A percentile compares a stretch with the other conserved stretches of the same genome.
Evolutionary conservation across 2,797 vertebrate genomes (phyloP).

Genomic region (Apogon talboti): DNA sequence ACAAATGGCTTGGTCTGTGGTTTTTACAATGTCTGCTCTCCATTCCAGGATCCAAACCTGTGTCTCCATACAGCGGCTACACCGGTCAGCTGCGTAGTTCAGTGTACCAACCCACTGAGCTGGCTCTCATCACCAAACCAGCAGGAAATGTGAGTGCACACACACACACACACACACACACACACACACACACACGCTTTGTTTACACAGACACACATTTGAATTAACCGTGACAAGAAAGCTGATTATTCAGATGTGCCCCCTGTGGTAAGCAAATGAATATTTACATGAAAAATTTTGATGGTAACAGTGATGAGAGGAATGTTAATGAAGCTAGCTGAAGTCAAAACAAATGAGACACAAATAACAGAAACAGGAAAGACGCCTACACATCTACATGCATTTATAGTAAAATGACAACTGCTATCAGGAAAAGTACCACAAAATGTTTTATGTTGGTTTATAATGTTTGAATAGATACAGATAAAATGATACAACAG

Average conservation of each 20-base stretch:
- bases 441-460: neutral
- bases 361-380: neutral
- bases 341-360: neutral
- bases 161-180: too few relatives aligned
- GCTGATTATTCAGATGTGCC: neutral
- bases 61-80: slow-evolving; percentile 95
- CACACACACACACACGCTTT: too few relatives aligned
- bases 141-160: slow-evolving; percentile 73
- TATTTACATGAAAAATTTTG: slow-evolving; percentile 8
- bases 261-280: slow-evolving; percentile 20
- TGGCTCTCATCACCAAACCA: slow-evolving; percentile 92
- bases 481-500: too few relatives aligned
- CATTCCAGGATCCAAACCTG: slow-evolving; percentile 85
- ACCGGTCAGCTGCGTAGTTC: slow-evolving; percentile 90
- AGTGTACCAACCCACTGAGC: slow-evolving; percentile 96
- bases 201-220: slow-evolving; percentile 3
- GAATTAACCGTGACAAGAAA: neutral
- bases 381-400: neutral
- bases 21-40: neutral
- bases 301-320: neutral
- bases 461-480: too few relatives aligned
- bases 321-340: neutral
- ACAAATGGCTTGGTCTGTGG: too few relatives aligned
- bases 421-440: neutral
- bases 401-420: too few relatives aligned